phyloP scores from a whole-genome alignment of 1,140 invertebrate genomes.

The Meloidogyne floridensis region DNA sequence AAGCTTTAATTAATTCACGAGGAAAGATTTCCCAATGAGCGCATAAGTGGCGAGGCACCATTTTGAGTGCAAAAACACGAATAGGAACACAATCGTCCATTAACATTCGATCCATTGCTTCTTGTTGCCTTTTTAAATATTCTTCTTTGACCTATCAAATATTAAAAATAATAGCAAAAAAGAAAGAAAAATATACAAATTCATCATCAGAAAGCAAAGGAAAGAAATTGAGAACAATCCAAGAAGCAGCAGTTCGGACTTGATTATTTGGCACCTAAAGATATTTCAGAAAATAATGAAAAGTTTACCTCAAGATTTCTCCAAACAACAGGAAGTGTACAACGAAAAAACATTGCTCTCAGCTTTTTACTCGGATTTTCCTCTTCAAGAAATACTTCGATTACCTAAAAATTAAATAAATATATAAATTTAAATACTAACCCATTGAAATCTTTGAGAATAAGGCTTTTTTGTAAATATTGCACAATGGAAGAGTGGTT shows the following conservation, averaged over 20 bases:
- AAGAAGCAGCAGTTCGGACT: slow-evolving; percentile 28
- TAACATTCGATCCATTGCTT: slow-evolving; percentile 31
- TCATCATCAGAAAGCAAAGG: slow-evolving; percentile 32
- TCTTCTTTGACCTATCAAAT: slow-evolving; percentile 28
- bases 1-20: slow-evolving; percentile 36
- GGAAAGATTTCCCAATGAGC: slow-evolving; percentile 36
- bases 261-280: slow-evolving; percentile 36
- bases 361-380: slow-evolving; percentile 31
- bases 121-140: slow-evolving; percentile 30
- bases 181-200: slow-evolving; percentile 25
- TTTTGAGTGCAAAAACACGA: slow-evolving; percentile 32
- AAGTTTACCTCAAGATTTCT: slow-evolving; percentile 23
- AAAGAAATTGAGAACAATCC: slow-evolving; percentile 34
- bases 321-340: slow-evolving; percentile 35
- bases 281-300: slow-evolving; percentile 14
- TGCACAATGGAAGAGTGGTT: slow-evolving; percentile 29
- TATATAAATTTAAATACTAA: slow-evolving; percentile 6
- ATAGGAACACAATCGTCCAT: slow-evolving; percentile 39
- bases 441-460: slow-evolving; percentile 37
- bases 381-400: slow-evolving; percentile 28
- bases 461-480: slow-evolving; percentile 11
- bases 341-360: slow-evolving; percentile 32
- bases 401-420: slow-evolving; percentile 25
- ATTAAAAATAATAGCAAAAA: not conserved
- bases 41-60: slow-evolving; percentile 27